phyloP scores from a whole-genome alignment of 2,797 vertebrate genomes.

The Lindbergichthys nudifrons region DNA sequence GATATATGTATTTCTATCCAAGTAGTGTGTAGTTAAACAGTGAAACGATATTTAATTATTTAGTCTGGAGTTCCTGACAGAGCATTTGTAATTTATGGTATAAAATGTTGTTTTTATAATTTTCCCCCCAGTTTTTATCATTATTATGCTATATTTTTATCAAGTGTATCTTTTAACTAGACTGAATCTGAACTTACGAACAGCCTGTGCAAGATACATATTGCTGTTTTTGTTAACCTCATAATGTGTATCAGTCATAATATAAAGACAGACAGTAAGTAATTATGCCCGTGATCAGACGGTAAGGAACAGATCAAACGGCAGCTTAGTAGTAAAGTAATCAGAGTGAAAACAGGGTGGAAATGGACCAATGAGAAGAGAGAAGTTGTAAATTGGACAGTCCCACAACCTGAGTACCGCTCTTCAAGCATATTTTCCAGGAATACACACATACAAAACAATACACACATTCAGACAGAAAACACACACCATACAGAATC shows the following conservation, averaged over 20 bases:
- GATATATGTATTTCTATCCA: no score
- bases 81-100: not conserved
- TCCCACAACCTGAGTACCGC: slow-evolving; percentile 50
- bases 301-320: slow-evolving; percentile 41
- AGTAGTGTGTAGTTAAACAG: no score
- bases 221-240: not conserved
- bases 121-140: not conserved
- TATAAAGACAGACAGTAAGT: slow-evolving; percentile 31
- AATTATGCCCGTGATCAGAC: slow-evolving; percentile 32
- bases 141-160: not conserved
- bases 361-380: slow-evolving; percentile 69
- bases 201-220: not conserved
- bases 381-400: slow-evolving; percentile 42
- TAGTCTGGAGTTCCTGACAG: not conserved
- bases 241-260: slow-evolving; percentile 13
- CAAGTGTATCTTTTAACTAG: not conserved
- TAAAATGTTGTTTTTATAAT: not conserved
- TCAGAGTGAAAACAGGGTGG: slow-evolving; percentile 61
- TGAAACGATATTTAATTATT: not conserved
- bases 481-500: slow-evolving; percentile 34
- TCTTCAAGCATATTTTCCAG: slow-evolving; percentile 26
- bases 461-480: slow-evolving; percentile 43
- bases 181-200: not conserved
- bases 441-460: slow-evolving; percentile 40
- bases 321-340: slow-evolving; percentile 49